Conservation (phyloP, 2,797 vertebrate species). For the Sebastolobus alascanus region DNA sequence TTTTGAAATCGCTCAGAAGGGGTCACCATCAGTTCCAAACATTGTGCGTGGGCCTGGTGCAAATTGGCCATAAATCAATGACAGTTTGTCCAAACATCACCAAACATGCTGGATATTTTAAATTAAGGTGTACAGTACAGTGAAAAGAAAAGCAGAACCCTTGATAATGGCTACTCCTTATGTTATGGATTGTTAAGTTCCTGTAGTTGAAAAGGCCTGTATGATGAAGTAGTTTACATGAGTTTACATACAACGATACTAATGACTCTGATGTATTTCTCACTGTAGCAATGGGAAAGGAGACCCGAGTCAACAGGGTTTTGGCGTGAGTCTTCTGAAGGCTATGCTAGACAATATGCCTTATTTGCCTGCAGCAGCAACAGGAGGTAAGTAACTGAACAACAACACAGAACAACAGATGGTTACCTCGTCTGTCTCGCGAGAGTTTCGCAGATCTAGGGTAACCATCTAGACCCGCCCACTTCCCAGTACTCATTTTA, state of each 20-base stretch:
- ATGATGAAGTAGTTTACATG: neutral
- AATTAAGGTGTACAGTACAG: no score
- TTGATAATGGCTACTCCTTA: neutral
- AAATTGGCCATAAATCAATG: no score
- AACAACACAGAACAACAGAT: neutral
- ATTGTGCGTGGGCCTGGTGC: no score
- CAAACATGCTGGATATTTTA: no score
- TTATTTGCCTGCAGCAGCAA: conserved; percentile 95
- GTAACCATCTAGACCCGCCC: neutral
- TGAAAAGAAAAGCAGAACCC: neutral
- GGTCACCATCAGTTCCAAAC: no score
- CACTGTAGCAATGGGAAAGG: conserved; percentile 93
- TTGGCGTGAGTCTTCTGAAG: conserved; percentile 93
- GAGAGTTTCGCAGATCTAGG: neutral
- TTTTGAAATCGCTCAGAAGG: no score
- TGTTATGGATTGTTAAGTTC: neutral
- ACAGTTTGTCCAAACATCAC: no score
- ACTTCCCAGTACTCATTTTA: fast-evolving
- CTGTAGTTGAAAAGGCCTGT: neutral
- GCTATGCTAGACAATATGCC: conserved; percentile 97
- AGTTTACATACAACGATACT: neutral
- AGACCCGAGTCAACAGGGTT: conserved; percentile 94
- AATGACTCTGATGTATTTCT: neutral
- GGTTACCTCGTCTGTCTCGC: neutral
- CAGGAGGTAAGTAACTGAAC: conserved; percentile 88